Evolutionary conservation across 2,113 vertebrate genomes (phyloP).

Genomic region (Pseudorhombus dupliciocellatus): DNA sequence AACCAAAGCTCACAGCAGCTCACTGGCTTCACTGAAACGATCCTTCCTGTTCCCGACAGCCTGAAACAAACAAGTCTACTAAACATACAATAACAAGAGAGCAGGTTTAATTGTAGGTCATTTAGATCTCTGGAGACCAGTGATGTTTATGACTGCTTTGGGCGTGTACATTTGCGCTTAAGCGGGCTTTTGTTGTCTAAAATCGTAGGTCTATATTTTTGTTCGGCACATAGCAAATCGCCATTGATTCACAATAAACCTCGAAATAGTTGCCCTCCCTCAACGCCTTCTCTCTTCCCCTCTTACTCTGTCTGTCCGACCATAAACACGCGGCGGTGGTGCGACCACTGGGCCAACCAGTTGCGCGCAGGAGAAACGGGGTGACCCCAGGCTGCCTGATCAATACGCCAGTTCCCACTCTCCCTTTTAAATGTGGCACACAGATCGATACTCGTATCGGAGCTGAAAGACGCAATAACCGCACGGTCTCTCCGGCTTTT

Average conservation of each 20-base stretch:
- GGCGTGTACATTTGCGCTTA: constrained; percentile 17
- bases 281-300: constrained; percentile 1
- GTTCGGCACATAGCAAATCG: constrained; percentile 56
- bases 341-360: constrained; percentile 59
- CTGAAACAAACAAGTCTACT: neutral
- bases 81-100: neutral
- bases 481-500: constrained; percentile 68
- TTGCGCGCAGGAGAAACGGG: constrained; percentile 58
- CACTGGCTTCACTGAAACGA: neutral
- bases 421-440: constrained; percentile 78
- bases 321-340: constrained; percentile 32
- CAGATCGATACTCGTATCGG: constrained; percentile 80
- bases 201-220: constrained; percentile 55
- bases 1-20: constrained; percentile 13
- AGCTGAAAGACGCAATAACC: constrained; percentile 78
- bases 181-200: constrained; percentile 25
- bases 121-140: constrained; percentile 2
- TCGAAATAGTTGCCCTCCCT: constrained; percentile 40
- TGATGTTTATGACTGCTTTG: neutral
- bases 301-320: constrained; percentile 10
- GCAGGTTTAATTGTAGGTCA: neutral
- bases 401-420: constrained; percentile 79
- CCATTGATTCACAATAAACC: constrained; percentile 64
- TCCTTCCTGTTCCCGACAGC: neutral
- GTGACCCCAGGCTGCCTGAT: constrained; percentile 81